A percentile compares a stretch with the other conserved stretches of the same genome.
Conservation (phyloP, 2,797 vertebrate genomes). For the Hemibagrus guttatus region DNA sequence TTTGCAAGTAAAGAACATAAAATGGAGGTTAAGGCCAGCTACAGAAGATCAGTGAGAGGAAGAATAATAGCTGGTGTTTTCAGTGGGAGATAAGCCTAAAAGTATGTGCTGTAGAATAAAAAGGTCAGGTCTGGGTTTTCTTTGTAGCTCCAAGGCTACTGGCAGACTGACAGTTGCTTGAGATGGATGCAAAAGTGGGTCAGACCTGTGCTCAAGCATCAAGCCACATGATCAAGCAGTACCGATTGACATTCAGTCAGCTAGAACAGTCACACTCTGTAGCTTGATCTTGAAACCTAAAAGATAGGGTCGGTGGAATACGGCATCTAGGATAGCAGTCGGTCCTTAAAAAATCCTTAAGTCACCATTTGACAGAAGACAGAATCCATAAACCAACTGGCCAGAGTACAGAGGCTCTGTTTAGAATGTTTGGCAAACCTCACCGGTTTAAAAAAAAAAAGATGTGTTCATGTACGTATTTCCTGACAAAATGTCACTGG, state of each 20-base stretch:
- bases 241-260: conserved; percentile 39
- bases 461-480: conserved; percentile 39
- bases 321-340: neutral
- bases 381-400: conserved; percentile 30
- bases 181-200: conserved; percentile 6
- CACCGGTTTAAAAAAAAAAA: neutral
- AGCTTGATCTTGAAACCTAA: neutral
- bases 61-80: conserved; percentile 22
- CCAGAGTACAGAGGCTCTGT: conserved; percentile 22
- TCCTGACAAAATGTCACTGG: conserved; percentile 54
- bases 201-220: neutral
- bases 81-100: conserved; percentile 37
- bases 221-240: neutral
- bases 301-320: neutral
- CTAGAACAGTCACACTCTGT: conserved; percentile 32
- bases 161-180: neutral
- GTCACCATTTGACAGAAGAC: neutral
- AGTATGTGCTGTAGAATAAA: neutral
- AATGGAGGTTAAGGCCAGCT: neutral
- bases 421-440: conserved; percentile 8
- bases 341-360: conserved; percentile 8
- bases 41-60: neutral
- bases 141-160: neutral
- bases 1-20: neutral
- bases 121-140: conserved; percentile 6